Evolutionary conservation across 1,140 invertebrate species (phyloP), one percentile per base, ranked within the genome.

Genomic region (Lethrus apterus): DNA sequence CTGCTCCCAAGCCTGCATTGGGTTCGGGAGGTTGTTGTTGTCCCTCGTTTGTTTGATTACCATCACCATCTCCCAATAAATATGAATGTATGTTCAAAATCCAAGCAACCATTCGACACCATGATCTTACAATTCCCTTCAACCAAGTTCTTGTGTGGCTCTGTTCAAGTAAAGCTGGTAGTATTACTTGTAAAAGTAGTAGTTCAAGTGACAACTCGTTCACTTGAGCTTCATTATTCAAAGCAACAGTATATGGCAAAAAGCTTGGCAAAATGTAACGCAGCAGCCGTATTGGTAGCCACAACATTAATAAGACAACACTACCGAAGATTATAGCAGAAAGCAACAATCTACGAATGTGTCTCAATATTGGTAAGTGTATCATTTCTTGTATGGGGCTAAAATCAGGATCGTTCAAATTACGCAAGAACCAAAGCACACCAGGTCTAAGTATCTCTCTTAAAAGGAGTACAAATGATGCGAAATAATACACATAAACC

Each of bases 361-460:
- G 96, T 44, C 86, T 78, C 35, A 93, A 71, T 32, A 99, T 89
- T 4, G 94, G 89, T 20, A 97, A 73, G 66, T 99, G 94, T 48
- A 99, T 98, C 94, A 99, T 98, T 79, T 98, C 88, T 73, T 97
- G 93, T 51, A 95, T 94, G 9, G 96, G 96, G 68, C 95, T 98
- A 61, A 99, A 99, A 60, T 99, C 96, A 0, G 96, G 95, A 73
- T 99, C 95, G 67, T 99, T 99, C 5, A 99, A 73, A 67, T 99
- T 99, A 54, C 93, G 78, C 35, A 94, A 70, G 64, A 98, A 98
- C 93, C 93, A 98, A 1, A 98, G 71, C 0, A 98, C 92, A 0
- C 95, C 95, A 0, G 95, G 95, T 38, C 94, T 72, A 4, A 99
- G 64, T 2, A 98, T 90, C 71, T 99, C 96, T 33, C 95, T 72